A percentile compares a stretch with the other conserved stretches of the same genome.
Evolutionary conservation across 2,888 invertebrate genomes (phyloP).

Genomic region (Belgica antarctica): DNA sequence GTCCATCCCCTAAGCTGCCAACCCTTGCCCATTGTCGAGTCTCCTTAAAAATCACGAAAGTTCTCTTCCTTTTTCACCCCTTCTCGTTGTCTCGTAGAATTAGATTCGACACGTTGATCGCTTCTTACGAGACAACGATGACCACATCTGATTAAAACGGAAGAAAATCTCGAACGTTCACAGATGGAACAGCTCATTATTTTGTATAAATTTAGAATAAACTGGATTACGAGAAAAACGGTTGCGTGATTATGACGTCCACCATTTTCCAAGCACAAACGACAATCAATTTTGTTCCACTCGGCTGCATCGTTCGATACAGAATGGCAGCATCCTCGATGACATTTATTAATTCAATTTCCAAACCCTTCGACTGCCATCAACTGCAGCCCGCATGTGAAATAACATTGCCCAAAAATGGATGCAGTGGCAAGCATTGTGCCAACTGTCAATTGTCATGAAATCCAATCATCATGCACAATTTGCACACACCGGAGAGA

Average conservation of each 20-base stretch:
- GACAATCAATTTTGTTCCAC: not conserved
- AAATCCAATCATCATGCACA: conserved; percentile 16
- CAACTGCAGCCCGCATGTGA: conserved; percentile 14
- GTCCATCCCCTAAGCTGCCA: conserved; percentile 15
- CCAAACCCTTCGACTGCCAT: not conserved
- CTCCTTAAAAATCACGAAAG: not conserved
- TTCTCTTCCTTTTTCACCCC: conserved; percentile 13
- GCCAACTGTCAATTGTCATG: conserved; percentile 17
- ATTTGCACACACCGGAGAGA: not conserved
- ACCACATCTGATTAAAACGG: conserved; percentile 39
- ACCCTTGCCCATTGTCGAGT: conserved; percentile 14
- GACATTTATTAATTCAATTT: conserved; percentile 11
- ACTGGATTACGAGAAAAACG: too few relatives aligned
- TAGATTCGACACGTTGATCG: conserved; percentile 44
- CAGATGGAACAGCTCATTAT: not conserved
- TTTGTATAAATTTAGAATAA: not conserved
- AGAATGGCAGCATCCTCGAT: not conserved
- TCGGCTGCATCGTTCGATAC: not conserved
- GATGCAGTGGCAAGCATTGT: not conserved
- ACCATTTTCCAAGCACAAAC: conserved; percentile 15
- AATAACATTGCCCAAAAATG: conserved; percentile 3
- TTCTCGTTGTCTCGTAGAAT: conserved; percentile 21
- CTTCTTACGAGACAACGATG: conserved; percentile 22
- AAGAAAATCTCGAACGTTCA: not conserved
- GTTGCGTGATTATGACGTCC: not conserved